Base-by-base conservation (phyloP, 2,113 vertebrate genomes). In the Passer domesticus region DNA sequence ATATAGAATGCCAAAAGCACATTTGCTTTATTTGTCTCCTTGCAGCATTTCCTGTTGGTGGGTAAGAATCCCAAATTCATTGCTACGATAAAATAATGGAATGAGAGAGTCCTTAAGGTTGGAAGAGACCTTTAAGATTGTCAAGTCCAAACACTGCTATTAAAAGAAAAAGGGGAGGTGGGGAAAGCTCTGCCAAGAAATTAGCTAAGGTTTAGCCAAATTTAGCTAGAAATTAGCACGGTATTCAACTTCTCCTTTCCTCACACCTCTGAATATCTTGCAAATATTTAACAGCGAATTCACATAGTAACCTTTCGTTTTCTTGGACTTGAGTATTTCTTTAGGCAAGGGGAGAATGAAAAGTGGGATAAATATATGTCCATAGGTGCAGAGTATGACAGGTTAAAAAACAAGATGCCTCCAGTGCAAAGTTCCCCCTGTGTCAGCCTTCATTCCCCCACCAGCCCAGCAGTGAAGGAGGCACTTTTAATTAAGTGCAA, bases 401-500 rank as follows among this genome's bases (percentile, higher is more conserved):
- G 82, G 81, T 84, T 94, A 92, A 95, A 69, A 69, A 89, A 73
- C 75, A 87, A 95, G 64, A 89, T 74, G 21, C 19, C 20, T 80
- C 44, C 60, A 75, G 70, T 56, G 55, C 79, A 74, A 95, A 90
- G 66, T 74, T 82, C 50, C 76, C 68, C 53, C 0, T 14, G 95
- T 47, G 30, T 78, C 78, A 95, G 64, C 81, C 94, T 91, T 91
- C 88, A 87, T 79, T 95, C 94, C 74, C 66, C 35, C 22, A 12
- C 46, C 66, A 90, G 52, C 39, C 93, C 63, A 79, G 49, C 39
- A 89, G 76, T 3, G 7, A 41, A 67, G 63, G 78, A 66, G 44
- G 59, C 89, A 67, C 56, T 96, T 95, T 87, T 93, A 96, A 97
- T 98, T 89, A 95, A 95, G 33, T 59, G 41, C 53, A 58, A 63